Percentiles rank a stretch among this genome's conserved stretches.
Conservation (phyloP, 2,113 vertebrate species). For the Macroglossus sobrinus region DNA sequence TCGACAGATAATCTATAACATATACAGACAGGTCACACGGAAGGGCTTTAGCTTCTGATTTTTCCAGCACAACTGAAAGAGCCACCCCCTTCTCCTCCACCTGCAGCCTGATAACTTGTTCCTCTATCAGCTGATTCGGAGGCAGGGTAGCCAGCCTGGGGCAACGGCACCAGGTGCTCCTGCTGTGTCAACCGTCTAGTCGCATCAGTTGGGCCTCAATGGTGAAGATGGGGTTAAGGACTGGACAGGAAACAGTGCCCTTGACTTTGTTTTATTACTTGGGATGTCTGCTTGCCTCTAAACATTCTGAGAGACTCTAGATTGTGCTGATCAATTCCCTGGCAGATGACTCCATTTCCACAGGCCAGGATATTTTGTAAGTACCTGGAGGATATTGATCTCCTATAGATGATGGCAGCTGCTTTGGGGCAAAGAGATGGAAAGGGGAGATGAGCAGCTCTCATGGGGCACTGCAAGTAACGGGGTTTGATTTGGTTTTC, state of each 20-base stretch:
- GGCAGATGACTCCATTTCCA: background rate
- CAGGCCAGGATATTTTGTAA: background rate
- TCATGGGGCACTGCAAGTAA: background rate
- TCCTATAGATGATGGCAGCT: background rate
- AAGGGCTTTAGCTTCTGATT: background rate
- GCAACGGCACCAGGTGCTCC: fast-evolving
- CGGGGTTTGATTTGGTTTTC: background rate
- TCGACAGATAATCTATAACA: background rate
- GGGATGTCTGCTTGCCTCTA: background rate
- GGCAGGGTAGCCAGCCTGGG: background rate
- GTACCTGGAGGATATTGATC: background rate
- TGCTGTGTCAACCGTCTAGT: background rate
- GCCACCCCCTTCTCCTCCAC: background rate
- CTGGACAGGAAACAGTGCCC: background rate
- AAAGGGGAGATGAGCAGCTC: background rate
- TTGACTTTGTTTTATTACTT: background rate
- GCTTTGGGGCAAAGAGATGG: background rate
- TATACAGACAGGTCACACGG: fast-evolving
- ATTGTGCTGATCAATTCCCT: background rate
- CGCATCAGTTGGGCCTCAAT: background rate
- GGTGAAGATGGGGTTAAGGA: background rate
- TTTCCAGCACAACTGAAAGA: background rate
- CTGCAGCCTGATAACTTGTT: background rate
- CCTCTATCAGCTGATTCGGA: background rate
- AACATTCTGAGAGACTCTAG: background rate